Base-by-base conservation (phyloP, 2,797 vertebrate species). In the Pristis pectinata region DNA sequence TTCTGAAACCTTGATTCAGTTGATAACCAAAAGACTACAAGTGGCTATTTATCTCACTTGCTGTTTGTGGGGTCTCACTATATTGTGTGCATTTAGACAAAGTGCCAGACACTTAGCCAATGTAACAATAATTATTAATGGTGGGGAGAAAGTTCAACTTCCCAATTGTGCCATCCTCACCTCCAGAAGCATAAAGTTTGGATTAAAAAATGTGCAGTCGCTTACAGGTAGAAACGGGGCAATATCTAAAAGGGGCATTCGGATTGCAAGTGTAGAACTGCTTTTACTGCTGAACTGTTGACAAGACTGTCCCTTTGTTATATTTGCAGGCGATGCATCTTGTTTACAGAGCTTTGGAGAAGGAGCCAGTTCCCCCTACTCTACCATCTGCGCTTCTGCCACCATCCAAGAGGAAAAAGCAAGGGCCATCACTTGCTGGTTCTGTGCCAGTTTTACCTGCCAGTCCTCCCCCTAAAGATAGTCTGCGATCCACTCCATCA, bases 281-380 rank as follows among this genome's bases (percentile, higher is more conserved):
- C 7, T 61, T 64, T 22, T 91, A 7, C 11, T 41, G n/a, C 87
- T 67, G 19, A 91, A 67, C 37, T 91, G 22, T 91, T 8, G 10
- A 53, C 30, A 89, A 94, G 92, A 53, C 6, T 94, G 67, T 53
- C 92, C 15, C 6, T n/a, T 56, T 80, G 24, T 64, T 34, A 27
- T 82, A n/a, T 70, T 76, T 95, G 13, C 95, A 99, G 99, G 99
- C 99, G 74, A 99, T 99, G 99, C 99, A 99, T 96, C 97, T 99
- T 96, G 99, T 99, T 95, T 99, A 99, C 96, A 98, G 99, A 17
- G 98, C 99, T 92, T 97, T 99, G 74, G 99, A 99, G 96, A 99
- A 99, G 96, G 99, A 99, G 96, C 98, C 99, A 0, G 98, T 99
- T 91, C 99, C 99, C 79, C 97, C 98, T 0, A 96, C 98, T 56